Conservation (phyloP, 2,113 vertebrate species). For the Alaudala cheleensis region DNA sequence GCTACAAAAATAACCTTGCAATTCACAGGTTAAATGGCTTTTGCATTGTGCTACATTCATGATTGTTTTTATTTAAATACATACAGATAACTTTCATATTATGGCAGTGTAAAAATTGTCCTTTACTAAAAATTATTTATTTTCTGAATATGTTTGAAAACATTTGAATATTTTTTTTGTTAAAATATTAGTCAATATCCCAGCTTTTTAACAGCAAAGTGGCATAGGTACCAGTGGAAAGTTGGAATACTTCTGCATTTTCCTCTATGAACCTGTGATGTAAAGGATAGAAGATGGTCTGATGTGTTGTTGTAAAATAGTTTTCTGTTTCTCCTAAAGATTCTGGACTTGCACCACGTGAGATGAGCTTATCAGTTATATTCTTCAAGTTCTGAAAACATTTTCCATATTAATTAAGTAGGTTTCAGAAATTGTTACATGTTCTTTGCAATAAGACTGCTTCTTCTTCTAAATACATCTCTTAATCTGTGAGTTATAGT, state of each 20-base stretch:
- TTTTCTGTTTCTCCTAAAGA: background rate
- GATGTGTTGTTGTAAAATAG: background rate
- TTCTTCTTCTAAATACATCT: background rate
- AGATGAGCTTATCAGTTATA: background rate
- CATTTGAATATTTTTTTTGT: background rate
- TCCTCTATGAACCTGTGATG: background rate
- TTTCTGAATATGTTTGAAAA: background rate
- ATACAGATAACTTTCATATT: background rate
- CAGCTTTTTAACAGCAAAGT: background rate
- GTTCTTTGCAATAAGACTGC: background rate
- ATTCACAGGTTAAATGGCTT: slow-evolving; percentile 85
- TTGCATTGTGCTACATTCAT: background rate
- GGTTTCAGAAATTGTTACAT: background rate
- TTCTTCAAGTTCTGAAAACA: background rate
- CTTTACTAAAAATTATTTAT: background rate
- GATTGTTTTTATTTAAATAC: slow-evolving; percentile 25
- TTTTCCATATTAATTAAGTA: background rate
- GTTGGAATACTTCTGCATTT: background rate
- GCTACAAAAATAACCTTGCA: slow-evolving; percentile 93
- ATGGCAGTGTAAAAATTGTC: background rate
- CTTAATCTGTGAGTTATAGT: background rate
- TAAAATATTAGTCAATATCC: background rate
- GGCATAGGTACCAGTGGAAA: background rate
- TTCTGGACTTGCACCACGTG: background rate
- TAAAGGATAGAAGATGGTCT: background rate